Evolutionary conservation across 1,140 invertebrate genomes (phyloP), one percentile per base, ranked within the genome.

Genomic region (Helicoverpa armigera): DNA sequence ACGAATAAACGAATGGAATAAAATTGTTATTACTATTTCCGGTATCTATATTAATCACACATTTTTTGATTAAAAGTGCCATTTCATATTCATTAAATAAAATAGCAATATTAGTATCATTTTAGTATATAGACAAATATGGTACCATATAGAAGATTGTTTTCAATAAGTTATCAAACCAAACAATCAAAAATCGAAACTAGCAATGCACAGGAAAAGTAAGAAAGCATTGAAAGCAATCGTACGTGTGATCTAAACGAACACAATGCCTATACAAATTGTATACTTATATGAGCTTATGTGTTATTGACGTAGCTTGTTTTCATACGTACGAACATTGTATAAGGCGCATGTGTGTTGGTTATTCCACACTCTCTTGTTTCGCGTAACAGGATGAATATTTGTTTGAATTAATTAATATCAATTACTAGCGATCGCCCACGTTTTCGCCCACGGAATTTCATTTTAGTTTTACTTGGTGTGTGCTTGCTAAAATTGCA

Each of bases 261-360:
- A 86, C 84, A 79, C 81, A 80, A 81, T 85, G 76, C 85, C 86
- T 70, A 54, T 82, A 85, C 79, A 80, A 84, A 79, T 77, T 83
- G 76, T 81, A 76, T 76, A 79, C 76, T 80, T 80, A 63, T 82
- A 77, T 77, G 56, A 80, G 69, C 31, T 77, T 77, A 67, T 81
- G 79, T 84, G 83, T 87, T 90, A 90, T 90, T 90, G 88, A 90
- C 86, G 89, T 86, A 87, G 85, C 85, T 88, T 87, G 84, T 89
- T 90, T 88, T 83, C 85, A 84, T 84, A 88, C 82, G 84, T 83
- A 87, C 79, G 31, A 43, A 63, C 53, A 50, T 81, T 82, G 81
- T 88, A 83, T 81, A 81, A 85, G 31, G 84, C 87, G 83, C 81
- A 81, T 88, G 83, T 82, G 82, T 78, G 61, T 85, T 87, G 85